A percentile compares a stretch with the other conserved stretches of the same genome.
Evolutionary conservation across 2,113 vertebrate species (phyloP).

Genomic region (Leptocoma aspasia): DNA sequence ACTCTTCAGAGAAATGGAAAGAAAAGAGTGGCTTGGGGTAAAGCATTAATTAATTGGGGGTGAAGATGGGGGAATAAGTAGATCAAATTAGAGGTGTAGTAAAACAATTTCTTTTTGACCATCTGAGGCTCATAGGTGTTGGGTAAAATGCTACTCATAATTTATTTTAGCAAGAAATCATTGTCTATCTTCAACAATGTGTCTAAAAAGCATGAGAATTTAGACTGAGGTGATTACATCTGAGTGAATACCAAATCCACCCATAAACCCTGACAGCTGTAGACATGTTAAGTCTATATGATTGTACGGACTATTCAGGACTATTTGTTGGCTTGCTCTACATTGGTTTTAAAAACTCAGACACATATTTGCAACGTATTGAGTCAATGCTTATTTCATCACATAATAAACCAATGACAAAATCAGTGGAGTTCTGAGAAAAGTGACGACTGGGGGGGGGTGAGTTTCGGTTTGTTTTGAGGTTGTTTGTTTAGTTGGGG

Average conservation of each 20-base stretch:
- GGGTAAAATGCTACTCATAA: neutral
- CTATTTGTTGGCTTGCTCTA: neutral
- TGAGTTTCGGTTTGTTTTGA: neutral
- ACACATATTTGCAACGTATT: neutral
- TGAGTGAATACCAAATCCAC: neutral
- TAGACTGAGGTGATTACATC: neutral
- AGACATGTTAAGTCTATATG: neutral
- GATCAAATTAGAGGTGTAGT: neutral
- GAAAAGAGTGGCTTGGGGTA: neutral
- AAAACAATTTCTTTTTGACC: neutral
- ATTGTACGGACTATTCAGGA: neutral
- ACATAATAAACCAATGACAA: neutral
- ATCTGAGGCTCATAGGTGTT: neutral
- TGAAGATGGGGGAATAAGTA: neutral
- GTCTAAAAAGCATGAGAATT: neutral
- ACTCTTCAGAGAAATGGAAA: neutral
- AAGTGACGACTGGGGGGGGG: neutral
- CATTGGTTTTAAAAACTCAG: neutral
- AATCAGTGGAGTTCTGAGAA: neutral
- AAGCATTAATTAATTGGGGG: neutral
- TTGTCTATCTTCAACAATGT: neutral
- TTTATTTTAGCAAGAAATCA: neutral
- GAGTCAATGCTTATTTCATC: neutral
- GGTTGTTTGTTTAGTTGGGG: neutral
- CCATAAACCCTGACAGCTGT: neutral